These are phyloP conservation scores for Eupithecia pulchellata DNA, from an alignment of 2,888 invertebrate genomes.

Conservation along the genomic window DNA sequence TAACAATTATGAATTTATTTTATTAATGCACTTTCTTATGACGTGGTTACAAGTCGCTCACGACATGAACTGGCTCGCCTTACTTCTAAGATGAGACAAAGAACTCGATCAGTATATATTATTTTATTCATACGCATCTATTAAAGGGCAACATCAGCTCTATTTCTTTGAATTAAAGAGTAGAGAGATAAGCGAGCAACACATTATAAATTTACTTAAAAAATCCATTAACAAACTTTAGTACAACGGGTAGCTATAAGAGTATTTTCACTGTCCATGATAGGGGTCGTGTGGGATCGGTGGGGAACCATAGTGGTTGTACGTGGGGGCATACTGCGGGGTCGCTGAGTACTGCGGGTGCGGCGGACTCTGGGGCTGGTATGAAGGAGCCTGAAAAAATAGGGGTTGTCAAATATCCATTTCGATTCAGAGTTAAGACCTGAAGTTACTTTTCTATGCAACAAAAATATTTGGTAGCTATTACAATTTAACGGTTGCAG, in stretches of 20 bases:
- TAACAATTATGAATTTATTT: slow-evolving; percentile 82
- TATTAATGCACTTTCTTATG: slow-evolving; percentile 84
- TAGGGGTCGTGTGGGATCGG: slow-evolving; percentile 69
- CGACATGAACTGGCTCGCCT: slow-evolving; percentile 48
- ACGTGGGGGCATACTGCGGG: slow-evolving; percentile 15
- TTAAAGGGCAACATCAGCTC: slow-evolving; percentile 25
- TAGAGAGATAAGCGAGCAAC: slow-evolving; percentile 38
- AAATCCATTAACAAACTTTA: not conserved
- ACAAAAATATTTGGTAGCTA: not conserved
- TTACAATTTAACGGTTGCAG: not conserved
- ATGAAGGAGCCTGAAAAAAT: not conserved
- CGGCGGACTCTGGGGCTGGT: slow-evolving; percentile 27
- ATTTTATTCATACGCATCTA: not conserved
- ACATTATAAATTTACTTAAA: not conserved
- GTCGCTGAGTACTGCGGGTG: not conserved
- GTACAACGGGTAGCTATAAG: not conserved
- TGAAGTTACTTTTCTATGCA: not conserved
- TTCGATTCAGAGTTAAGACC: not conserved
- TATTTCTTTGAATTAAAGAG: slow-evolving; percentile 53
- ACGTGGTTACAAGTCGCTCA: slow-evolving; percentile 59
- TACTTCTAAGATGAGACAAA: slow-evolving; percentile 58
- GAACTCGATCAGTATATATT: slow-evolving; percentile 39
- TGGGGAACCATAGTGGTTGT: slow-evolving; percentile 44
- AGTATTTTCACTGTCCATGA: slow-evolving; percentile 61
- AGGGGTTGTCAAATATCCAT: not conserved